Conservation (phyloP, 2,797 vertebrate genomes). For the Echeneis naucrates region DNA sequence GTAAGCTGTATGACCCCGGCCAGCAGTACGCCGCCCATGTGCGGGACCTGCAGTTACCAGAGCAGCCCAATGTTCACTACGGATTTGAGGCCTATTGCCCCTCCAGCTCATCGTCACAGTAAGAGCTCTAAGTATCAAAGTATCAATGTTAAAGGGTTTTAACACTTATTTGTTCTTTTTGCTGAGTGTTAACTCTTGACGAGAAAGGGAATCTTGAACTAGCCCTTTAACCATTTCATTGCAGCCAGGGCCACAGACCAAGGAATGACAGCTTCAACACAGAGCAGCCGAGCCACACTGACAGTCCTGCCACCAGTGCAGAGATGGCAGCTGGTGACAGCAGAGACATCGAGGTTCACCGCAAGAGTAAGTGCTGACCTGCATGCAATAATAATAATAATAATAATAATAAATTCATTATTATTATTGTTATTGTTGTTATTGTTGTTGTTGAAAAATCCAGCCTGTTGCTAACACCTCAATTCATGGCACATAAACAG, state of each 20-base stretch:
- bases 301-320: constrained; percentile 52
- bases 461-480: background rate
- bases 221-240: too few relatives aligned
- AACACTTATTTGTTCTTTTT: background rate
- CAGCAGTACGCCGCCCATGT: constrained; percentile 95
- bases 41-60: constrained; percentile 89
- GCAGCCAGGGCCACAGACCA: constrained; percentile 75
- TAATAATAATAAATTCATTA: too few relatives aligned
- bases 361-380: constrained; percentile 82
- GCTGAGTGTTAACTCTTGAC: background rate
- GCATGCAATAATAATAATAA: background rate
- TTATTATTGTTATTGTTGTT: too few relatives aligned
- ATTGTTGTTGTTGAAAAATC: background rate
- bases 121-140: constrained; percentile 37
- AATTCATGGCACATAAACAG: background rate
- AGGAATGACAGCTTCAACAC: constrained; percentile 89
- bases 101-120: constrained; percentile 71
- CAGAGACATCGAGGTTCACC: constrained; percentile 66
- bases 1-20: constrained; percentile 95
- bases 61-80: constrained; percentile 87
- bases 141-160: too few relatives aligned
- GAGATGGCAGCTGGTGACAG: constrained; percentile 64
- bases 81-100: constrained; percentile 90
- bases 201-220: too few relatives aligned
- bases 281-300: constrained; percentile 55